A percentile compares a stretch with the other conserved stretches of the same genome.
phyloP scores from a whole-genome alignment of 2,113 vertebrate genomes.

The Shinisaurus crocodilurus region DNA sequence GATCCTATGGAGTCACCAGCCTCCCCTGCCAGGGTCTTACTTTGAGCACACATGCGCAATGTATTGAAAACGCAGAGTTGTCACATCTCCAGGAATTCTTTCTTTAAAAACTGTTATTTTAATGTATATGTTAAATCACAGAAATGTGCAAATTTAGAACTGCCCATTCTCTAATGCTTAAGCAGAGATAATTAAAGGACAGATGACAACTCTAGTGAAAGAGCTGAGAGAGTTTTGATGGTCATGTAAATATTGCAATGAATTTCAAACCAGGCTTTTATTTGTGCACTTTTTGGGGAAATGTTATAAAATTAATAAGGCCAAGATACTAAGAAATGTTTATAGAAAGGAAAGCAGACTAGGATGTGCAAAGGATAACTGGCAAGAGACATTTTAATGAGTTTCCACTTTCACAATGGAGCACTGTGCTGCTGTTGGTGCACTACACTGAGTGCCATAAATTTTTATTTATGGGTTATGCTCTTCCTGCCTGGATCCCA shows the following conservation, averaged over 20 bases:
- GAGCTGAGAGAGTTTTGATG: neutral
- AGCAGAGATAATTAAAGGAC: neutral
- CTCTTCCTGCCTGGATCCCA: neutral
- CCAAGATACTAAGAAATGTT: slow-evolving; percentile 5
- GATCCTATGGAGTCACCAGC: too few relatives aligned
- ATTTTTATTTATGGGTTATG: slow-evolving; percentile 19
- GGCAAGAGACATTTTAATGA: neutral
- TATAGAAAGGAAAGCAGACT: neutral
- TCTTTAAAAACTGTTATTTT: neutral
- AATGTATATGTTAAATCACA: neutral
- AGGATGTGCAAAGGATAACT: neutral
- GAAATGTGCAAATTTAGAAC: neutral
- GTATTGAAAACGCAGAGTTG: neutral
- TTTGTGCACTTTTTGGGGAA: neutral
- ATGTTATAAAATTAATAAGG: slow-evolving; percentile 21
- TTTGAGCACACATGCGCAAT: neutral
- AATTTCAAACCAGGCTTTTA: slow-evolving; percentile 8
- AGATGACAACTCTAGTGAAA: neutral
- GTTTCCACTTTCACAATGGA: neutral
- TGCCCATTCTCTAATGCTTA: neutral
- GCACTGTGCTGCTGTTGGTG: neutral
- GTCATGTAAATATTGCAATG: neutral
- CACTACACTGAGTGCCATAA: neutral
- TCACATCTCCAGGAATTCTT: too few relatives aligned
- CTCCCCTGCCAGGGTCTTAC: too few relatives aligned